phyloP scores from a whole-genome alignment of 2,797 vertebrate genomes.

The Gymnopithys bicolor region DNA sequence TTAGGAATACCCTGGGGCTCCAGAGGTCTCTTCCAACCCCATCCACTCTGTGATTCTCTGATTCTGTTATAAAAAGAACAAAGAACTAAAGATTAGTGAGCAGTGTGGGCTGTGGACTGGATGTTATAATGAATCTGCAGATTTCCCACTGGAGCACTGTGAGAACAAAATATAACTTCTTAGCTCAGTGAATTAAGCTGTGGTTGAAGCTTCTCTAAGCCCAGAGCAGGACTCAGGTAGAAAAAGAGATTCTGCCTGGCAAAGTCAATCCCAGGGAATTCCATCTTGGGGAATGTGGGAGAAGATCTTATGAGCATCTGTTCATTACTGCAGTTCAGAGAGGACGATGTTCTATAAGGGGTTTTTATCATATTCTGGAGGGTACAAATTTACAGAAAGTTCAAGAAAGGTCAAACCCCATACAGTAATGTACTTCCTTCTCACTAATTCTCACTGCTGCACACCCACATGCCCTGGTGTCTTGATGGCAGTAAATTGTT shows the following conservation, averaged over 20 bases:
- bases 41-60: not conserved
- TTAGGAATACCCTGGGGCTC: not conserved
- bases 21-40: not conserved
- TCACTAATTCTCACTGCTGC: not conserved
- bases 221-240: not conserved
- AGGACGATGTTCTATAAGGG: not conserved
- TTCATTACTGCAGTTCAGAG: not conserved
- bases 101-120: not conserved
- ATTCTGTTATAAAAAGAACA: conserved; percentile 19
- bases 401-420: not conserved
- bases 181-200: not conserved
- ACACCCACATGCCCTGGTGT: not conserved
- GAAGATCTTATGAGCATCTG: not conserved
- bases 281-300: not conserved
- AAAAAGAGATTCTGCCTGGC: not conserved
- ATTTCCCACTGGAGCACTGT: not conserved
- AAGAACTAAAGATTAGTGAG: conserved; percentile 22
- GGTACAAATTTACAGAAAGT: not conserved
- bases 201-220: not conserved
- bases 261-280: not conserved
- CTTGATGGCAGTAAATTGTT: not conserved
- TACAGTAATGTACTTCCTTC: not conserved
- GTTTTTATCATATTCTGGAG: not conserved
- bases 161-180: conserved; percentile 25
- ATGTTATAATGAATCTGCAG: conserved; percentile 18